Percentiles rank a stretch among this genome's conserved stretches.
Evolutionary conservation across 1,140 invertebrate species (phyloP).

Genomic region (fruit fly (Drosophila melanogaster)): DNA sequence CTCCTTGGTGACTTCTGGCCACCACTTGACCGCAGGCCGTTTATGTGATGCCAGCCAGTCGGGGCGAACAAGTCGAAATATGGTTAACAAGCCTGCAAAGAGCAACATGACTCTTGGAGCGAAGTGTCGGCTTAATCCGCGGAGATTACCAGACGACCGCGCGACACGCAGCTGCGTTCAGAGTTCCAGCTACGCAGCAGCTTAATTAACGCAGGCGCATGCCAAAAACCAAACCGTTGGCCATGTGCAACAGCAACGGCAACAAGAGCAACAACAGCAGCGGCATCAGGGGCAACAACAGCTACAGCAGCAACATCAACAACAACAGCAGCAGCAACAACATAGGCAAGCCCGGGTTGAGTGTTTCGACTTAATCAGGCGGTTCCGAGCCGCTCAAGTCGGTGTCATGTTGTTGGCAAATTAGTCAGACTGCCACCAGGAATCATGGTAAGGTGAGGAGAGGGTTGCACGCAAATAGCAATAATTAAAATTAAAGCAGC

Average conservation of each 20-base stretch:
- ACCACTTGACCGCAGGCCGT: slow-evolving; percentile 64
- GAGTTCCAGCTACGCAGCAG: slow-evolving; percentile 42
- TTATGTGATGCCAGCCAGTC: slow-evolving; percentile 49
- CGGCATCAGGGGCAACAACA: slow-evolving; percentile 1
- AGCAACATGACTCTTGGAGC: slow-evolving; percentile 69
- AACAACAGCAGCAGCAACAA: slow-evolving; percentile 22
- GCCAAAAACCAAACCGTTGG: slow-evolving; percentile 66
- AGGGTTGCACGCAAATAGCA: slow-evolving; percentile 35
- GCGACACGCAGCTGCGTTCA: slow-evolving; percentile 56
- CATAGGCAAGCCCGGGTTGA: slow-evolving; percentile 34
- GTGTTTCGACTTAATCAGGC: slow-evolving; percentile 75
- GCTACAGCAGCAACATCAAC: not conserved
- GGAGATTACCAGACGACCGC: slow-evolving; percentile 71
- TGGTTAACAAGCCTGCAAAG: slow-evolving; percentile 80
- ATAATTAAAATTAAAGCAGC: slow-evolving; percentile 81
- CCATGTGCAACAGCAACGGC: slow-evolving; percentile 26
- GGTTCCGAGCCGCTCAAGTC: slow-evolving; percentile 48
- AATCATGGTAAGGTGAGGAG: not conserved
- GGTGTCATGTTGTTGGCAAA: slow-evolving; percentile 79
- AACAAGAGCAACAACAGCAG: slow-evolving; percentile 3
- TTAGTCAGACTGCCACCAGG: slow-evolving; percentile 57
- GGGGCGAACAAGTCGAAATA: slow-evolving; percentile 65
- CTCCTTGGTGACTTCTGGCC: slow-evolving; percentile 53
- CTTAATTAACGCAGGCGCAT: slow-evolving; percentile 78
- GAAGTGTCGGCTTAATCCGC: slow-evolving; percentile 76